Conservation (phyloP, 2,797 vertebrate species). For the Sebastes oblongus region DNA sequence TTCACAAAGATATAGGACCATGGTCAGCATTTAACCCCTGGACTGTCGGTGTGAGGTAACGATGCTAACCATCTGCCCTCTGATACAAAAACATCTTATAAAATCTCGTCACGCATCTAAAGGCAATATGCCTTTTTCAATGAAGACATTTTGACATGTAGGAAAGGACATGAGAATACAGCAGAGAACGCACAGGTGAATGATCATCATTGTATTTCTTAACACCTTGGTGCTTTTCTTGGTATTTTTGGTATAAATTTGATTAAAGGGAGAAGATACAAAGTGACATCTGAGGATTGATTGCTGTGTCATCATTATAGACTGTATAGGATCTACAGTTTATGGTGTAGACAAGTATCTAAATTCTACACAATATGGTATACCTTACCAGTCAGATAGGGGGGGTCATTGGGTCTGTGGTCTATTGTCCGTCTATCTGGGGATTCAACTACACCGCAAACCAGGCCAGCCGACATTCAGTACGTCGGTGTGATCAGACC, state of each 20-base stretch:
- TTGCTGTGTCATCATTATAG: not conserved
- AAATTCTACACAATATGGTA: not conserved
- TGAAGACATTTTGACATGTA: too few relatives aligned
- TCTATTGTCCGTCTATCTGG: not conserved
- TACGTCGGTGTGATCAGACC: constrained; percentile 14
- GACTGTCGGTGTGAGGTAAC: not conserved
- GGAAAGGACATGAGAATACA: too few relatives aligned
- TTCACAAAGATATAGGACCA: not conserved
- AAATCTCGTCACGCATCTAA: too few relatives aligned
- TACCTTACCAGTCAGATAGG: not conserved
- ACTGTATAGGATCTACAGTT: not conserved
- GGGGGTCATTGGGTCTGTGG: not conserved
- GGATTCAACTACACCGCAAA: constrained; percentile 4
- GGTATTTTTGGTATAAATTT: not conserved
- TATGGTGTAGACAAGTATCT: not conserved
- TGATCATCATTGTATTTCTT: not conserved
- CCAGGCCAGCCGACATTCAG: constrained; percentile 28
- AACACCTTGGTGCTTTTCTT: not conserved
- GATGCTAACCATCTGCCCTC: not conserved
- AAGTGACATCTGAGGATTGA: not conserved
- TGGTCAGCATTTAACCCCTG: not conserved
- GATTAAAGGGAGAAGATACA: not conserved
- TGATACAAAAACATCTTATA: too few relatives aligned
- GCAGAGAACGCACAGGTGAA: too few relatives aligned
- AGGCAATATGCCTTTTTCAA: too few relatives aligned